Evolutionary conservation across 2,113 vertebrate genomes (phyloP), one percentile per base, ranked within the genome.

Genomic region (Proteles cristata): DNA sequence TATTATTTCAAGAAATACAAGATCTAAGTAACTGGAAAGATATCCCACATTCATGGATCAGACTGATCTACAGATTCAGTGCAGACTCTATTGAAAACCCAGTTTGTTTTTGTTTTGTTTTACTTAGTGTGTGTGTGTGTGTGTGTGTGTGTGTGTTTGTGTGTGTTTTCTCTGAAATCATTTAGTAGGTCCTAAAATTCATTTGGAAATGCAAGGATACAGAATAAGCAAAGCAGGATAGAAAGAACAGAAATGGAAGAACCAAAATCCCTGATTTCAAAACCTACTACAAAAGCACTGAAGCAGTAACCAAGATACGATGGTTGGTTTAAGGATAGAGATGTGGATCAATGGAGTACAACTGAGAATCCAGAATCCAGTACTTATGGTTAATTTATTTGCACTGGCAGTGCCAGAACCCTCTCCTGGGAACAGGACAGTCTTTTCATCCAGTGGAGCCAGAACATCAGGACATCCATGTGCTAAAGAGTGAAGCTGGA

Each of bases 1-100:
- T 21, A 19, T 1, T 93, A 16, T 94, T 73, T 83, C 26, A 90
- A 76, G 58, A 80, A 88, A 84, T 94, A 66, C 48, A 95, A 94
- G 55, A 45, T 25, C 10, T 61, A 69, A 93, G 74, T 48, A 84
- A 79, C 74, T 35, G 73, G 15, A 69, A 86, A 53, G n/a, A 45
- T 7, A 43, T 31, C 39, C 61, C 11, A n/a, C 66, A 39, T 86
- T 89, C 50, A 55, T n/a, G 21, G 45, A 63, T 33, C 48, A 39
- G 48, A 79, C 2, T 35, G 35, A 68, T 21, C 45, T 68, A 63
- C 16, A 68, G 23, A 55, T 83, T 71, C 43, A 81, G 33, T 23
- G 21, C 7, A 76, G 48, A 53, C 35, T 58, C 39, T 53, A n/a
- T 4, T 9, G 53, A 71, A 93, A 89, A 39, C 33, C 50, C 50